Evolutionary conservation across 1,140 invertebrate genomes (phyloP), one percentile per base, ranked within the genome.

Genomic region (Thaumatotibia leucotreta): DNA sequence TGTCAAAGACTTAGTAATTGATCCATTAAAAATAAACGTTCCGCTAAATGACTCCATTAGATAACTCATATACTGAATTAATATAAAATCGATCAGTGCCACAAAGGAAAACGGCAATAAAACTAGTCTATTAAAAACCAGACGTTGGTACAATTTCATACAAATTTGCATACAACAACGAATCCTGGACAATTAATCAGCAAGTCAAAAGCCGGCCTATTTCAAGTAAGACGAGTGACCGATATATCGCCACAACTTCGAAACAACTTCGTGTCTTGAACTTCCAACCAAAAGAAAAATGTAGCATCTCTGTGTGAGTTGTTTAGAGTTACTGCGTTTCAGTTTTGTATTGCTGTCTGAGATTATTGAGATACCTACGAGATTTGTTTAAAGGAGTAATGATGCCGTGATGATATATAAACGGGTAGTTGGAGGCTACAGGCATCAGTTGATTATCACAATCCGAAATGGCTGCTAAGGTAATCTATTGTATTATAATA

Each of bases 391-490:
- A n/a, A n/a, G n/a, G n/a, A n/a, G n/a, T n/a, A n/a, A n/a, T n/a
- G n/a, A n/a, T n/a, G n/a, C n/a, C 39, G 63, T 6, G 61, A 6
- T 10, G 29, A 45, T 82, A 77, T 77, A 79, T 72, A 82, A 77
- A 65, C 68, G 9, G 39, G 20, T 31, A 24, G 33, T 17, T 33
- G 5, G 24, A 49, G 10, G 6, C 11, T 2, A 50, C 39, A 31
- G 31, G 32, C 66, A 71, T 83, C 66, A 70, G 69, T 69, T 65
- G 54, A 73, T 66, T 69, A 69, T 67, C 69, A 68, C 58, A 71
- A 70, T 67, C 67, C 66, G 67, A 68, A 78, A 83, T 83, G 80
- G 75, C 75, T 76, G 77, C 77, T 72, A 83, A 83, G 78, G 80
- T 83, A 73, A 31, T 69, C 52, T 39, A 32, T 54, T 39, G 14